These are phyloP conservation scores for Podarcis lilfordi DNA, from an alignment of 2,797 vertebrate genomes.

Conservation along the genomic window DNA sequence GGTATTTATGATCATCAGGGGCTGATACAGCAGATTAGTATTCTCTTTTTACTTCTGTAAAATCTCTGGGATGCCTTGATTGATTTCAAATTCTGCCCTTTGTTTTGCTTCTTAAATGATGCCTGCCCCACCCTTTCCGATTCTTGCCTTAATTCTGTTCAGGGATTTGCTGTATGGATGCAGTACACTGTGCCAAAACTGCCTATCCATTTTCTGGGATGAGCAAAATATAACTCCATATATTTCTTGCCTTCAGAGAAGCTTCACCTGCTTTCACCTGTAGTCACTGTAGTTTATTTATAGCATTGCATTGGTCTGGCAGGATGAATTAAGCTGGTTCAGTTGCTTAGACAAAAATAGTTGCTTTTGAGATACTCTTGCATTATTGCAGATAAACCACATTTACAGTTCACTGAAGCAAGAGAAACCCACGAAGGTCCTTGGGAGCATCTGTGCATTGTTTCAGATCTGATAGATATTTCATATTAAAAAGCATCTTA, in stretches of 20 bases:
- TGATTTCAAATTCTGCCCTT: background rate
- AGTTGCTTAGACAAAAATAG: constrained; percentile 35
- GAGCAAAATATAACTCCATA: background rate
- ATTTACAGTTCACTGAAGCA: constrained; percentile 13
- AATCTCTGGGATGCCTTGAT: background rate
- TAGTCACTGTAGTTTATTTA: constrained; percentile 31
- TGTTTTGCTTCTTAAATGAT: background rate
- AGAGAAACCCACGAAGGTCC: constrained; percentile 4
- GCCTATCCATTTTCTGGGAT: background rate
- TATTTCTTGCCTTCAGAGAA: background rate
- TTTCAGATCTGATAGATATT: background rate
- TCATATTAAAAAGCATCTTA: background rate
- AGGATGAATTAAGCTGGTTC: constrained; percentile 29
- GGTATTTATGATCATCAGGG: background rate
- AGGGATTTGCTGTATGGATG: background rate
- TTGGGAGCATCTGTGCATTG: background rate
- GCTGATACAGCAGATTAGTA: background rate
- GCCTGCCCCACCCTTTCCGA: no score
- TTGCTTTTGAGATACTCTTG: constrained; percentile 17
- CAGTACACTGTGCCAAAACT: background rate
- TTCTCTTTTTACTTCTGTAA: background rate
- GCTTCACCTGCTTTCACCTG: constrained; percentile 32
- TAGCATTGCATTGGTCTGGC: constrained; percentile 20
- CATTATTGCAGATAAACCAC: constrained; percentile 7
- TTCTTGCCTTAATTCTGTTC: background rate